Evolutionary conservation across 2,113 vertebrate species (phyloP).

Genomic region (Nycticorax nycticorax): DNA sequence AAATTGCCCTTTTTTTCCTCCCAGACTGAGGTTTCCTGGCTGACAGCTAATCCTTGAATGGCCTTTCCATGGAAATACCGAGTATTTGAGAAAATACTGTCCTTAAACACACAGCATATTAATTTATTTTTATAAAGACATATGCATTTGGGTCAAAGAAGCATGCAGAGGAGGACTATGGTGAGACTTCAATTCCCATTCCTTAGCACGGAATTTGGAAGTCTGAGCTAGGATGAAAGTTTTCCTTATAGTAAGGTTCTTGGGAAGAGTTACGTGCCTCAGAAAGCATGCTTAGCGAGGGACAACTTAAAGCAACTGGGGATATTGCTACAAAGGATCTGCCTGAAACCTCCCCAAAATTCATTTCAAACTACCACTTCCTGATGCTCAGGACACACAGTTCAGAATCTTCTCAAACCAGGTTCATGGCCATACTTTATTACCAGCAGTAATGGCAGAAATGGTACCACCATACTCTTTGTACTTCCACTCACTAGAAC

Average conservation of each 20-base stretch:
- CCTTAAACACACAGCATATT: neutral
- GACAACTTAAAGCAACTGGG: neutral
- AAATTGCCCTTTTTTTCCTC: neutral
- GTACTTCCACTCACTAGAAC: neutral
- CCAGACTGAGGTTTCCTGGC: neutral
- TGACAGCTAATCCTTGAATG: neutral
- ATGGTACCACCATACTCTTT: rapidly evolving
- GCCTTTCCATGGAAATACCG: neutral
- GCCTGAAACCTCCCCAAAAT: neutral
- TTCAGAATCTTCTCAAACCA: neutral
- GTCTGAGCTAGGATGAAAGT: neutral
- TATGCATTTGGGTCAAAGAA: neutral
- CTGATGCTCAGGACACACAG: neutral
- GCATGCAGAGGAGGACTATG: neutral
- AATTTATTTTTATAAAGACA: neutral
- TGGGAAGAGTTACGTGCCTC: neutral
- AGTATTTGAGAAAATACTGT: neutral
- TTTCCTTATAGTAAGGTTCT: neutral
- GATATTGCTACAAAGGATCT: neutral
- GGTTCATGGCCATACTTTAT: neutral
- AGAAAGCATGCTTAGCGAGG: neutral
- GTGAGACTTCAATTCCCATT: neutral
- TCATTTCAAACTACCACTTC: neutral
- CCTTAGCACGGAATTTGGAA: neutral
- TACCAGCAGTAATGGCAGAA: neutral